phyloP scores from a whole-genome alignment of 2,888 invertebrate species.

The Rotaria socialis region DNA sequence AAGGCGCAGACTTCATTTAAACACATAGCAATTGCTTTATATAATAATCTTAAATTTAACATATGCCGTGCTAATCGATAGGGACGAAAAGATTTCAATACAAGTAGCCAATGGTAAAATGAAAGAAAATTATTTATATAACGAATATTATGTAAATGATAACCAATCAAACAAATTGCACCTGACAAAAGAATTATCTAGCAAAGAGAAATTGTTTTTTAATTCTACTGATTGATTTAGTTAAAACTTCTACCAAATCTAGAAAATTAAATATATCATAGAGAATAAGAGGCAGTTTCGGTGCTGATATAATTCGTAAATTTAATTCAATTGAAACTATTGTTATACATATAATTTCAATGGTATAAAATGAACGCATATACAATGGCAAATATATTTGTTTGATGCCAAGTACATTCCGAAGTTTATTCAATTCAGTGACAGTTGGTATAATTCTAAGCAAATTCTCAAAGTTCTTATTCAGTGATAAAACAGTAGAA shows the following conservation, averaged over 20 bases:
- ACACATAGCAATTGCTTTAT: neutral
- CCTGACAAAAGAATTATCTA: neutral
- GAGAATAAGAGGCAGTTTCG: neutral
- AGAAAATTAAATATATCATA: neutral
- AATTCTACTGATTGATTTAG: neutral
- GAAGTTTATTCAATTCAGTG: neutral
- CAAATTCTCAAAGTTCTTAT: neutral
- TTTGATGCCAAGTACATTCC: neutral
- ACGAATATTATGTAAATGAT: constrained; percentile 21
- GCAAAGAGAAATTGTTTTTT: too few species aligned
- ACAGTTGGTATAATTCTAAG: neutral
- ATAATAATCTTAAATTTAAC: neutral
- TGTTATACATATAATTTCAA: neutral
- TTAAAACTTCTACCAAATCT: neutral
- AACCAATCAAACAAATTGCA: neutral
- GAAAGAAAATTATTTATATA: neutral
- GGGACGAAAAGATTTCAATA: constrained; percentile 4
- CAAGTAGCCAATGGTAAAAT: neutral
- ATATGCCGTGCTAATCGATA: constrained; percentile 10
- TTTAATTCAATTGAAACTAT: neutral
- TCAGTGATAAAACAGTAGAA: neutral
- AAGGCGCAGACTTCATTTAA: neutral
- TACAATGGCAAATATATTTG: constrained; percentile 3
- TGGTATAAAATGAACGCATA: neutral
- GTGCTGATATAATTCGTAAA: neutral